A percentile compares a stretch with the other conserved stretches of the same genome.
phyloP scores from a whole-genome alignment of 2,113 vertebrate species.

The Thryonomys swinderianus region DNA sequence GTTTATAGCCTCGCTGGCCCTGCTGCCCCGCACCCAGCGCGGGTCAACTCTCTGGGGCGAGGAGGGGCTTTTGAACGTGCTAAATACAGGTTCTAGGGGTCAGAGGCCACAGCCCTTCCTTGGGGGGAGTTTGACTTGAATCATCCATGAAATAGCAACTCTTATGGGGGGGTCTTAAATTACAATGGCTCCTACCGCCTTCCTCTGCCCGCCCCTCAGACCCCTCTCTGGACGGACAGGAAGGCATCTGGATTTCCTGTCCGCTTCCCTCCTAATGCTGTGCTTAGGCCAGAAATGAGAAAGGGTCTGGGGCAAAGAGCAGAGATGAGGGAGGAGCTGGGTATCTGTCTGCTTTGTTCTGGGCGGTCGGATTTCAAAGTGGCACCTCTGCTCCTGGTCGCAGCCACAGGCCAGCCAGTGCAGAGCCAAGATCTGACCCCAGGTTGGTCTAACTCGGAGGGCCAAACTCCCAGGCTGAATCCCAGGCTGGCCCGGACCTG shows the following conservation, averaged over 20 bases:
- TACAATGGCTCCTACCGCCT: conserved; percentile 57
- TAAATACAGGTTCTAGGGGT: conserved; percentile 92
- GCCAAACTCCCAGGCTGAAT: background rate
- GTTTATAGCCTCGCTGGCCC: conserved; percentile 76
- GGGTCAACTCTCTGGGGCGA: conserved; percentile 86
- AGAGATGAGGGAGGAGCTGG: background rate
- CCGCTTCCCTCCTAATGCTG: background rate
- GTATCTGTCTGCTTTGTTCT: background rate
- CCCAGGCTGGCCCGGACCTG: background rate
- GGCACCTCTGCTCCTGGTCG: background rate
- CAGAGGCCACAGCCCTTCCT: conserved; percentile 92
- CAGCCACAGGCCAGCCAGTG: rapidly evolving
- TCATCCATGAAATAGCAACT: conserved; percentile 89
- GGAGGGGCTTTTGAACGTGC: conserved; percentile 90
- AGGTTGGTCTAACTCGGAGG: background rate
- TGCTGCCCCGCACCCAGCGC: conserved; percentile 77
- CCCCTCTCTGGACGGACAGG: background rate
- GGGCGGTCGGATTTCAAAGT: background rate
- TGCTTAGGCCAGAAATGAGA: background rate
- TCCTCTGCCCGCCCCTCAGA: background rate
- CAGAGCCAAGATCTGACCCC: background rate
- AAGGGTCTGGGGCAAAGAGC: background rate
- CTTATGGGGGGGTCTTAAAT: conserved; percentile 82
- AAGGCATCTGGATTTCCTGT: conserved; percentile 68
- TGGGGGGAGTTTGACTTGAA: conserved; percentile 88